These are phyloP conservation scores for Parnassius mnemosyne DNA, from an alignment of 2,888 invertebrate species.

Conservation along the genomic window DNA sequence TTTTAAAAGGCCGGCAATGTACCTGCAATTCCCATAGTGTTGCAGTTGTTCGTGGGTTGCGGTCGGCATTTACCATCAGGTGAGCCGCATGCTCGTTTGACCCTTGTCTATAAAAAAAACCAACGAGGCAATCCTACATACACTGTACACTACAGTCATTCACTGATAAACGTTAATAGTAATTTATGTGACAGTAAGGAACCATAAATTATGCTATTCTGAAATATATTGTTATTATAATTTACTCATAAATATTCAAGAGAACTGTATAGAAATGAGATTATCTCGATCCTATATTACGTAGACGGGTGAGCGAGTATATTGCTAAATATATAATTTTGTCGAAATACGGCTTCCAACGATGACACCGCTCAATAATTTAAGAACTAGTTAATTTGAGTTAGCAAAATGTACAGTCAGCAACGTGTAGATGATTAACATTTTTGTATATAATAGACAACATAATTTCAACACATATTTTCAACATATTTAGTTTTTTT, in stretches of 20 bases:
- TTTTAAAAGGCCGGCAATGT: too few species aligned
- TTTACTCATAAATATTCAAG: constrained; percentile 18
- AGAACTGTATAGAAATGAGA: constrained; percentile 16
- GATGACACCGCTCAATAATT: constrained; percentile 9
- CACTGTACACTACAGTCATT: too few species aligned
- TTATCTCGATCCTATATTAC: constrained; percentile 1
- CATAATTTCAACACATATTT: too few species aligned
- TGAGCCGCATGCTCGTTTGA: too few species aligned
- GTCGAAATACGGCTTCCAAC: constrained; percentile 10
- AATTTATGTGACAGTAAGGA: constrained; percentile 22
- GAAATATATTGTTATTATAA: constrained; percentile 8
- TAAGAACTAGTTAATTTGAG: constrained; percentile 15
- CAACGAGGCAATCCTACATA: too few species aligned
- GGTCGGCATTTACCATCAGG: too few species aligned
- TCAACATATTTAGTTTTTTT: too few species aligned
- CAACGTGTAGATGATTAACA: too few species aligned
- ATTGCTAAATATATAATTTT: constrained; percentile 21
- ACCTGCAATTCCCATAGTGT: too few species aligned
- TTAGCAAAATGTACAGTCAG: constrained; percentile 6
- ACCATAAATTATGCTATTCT: constrained; percentile 18
- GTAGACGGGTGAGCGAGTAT: neutral
- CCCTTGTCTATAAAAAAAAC: too few species aligned
- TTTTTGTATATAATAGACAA: too few species aligned
- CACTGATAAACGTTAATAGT: constrained; percentile 1
- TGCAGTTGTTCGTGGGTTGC: too few species aligned